Evolutionary conservation across 2,888 invertebrate genomes (phyloP), one percentile per base, ranked within the genome.

Genomic region (Platycheirus rosarum): DNA sequence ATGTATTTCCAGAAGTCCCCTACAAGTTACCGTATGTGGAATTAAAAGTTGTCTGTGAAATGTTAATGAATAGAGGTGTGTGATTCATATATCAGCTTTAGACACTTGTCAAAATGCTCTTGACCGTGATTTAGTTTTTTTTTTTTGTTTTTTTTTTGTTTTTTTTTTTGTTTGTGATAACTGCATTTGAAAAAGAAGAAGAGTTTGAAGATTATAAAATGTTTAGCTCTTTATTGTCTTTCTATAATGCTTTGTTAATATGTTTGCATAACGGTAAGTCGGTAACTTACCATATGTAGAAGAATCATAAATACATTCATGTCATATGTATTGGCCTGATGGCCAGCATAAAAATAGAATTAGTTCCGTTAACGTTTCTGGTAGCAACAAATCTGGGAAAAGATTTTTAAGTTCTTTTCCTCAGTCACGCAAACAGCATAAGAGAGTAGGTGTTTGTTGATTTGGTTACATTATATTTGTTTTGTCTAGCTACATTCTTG

Each of bases 51-150:
- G 74, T 42, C 62, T 65, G 48, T 79, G 63, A 69, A 69, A 63
- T 44, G 26, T 35, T 53, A 79, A 49, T 14, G 16, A 35, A 62
- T 18, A 53, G n/a, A n/a, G n/a, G n/a, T 62, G 8, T 40, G n/a
- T 55, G 20, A 37, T 5, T 55, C 37, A 55, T 37, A 37, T 32
- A 16, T 18, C 32, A 46, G 46, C 46, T 14, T 40, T 40, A 66
- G 57, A 32, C 48, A 68, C 53, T 68, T 63, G 74, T 60, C 53
- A 62, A 78, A 66, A 57, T 63, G 79, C 48, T 79, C 78, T 79
- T 79, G 78, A 74, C 78, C 68, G 53, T 79, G 74, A 78, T 78
- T 68, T 62, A 3, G 37, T 40, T 42, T 16, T 4, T 8, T 3
- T 20, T 46, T 20, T 46, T 11, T 18, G 13, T 40, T 40, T 49